phyloP scores from a whole-genome alignment of 1,140 invertebrate genomes.

The Stegodyphus mimosarum region DNA sequence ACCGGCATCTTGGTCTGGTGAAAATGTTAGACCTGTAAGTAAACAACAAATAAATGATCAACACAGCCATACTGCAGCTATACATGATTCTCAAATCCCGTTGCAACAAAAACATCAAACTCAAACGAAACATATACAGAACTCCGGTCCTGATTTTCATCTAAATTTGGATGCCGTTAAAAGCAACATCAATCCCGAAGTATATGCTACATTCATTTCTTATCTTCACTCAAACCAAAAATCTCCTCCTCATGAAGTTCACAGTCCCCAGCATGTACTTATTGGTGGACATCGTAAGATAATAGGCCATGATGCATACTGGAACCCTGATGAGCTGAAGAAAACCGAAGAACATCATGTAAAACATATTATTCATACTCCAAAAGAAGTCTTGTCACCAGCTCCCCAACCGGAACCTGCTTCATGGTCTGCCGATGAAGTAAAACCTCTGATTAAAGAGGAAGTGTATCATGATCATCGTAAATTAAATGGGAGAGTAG shows the following conservation, averaged over 20 bases:
- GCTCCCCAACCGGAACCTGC: conserved; percentile 30
- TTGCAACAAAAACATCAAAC: no score
- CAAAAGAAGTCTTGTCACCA: background rate
- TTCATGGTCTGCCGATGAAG: conserved; percentile 36
- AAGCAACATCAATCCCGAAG: no score
- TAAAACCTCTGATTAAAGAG: conserved; percentile 25
- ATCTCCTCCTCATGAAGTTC: background rate
- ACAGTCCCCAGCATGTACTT: background rate
- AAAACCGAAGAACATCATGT: background rate
- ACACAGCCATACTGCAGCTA: no score
- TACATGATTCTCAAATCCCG: no score
- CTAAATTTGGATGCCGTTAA: no score
- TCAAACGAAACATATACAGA: no score
- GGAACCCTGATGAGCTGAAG: conserved; percentile 9
- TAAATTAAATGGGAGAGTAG: background rate
- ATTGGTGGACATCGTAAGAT: background rate
- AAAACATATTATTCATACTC: conserved; percentile 7
- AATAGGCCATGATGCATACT: conserved; percentile 45
- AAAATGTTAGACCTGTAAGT: conserved; percentile 32
- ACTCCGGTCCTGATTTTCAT: no score
- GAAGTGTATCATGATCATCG: conserved; percentile 9
- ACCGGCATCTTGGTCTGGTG: conserved; percentile 28
- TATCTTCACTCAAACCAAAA: background rate
- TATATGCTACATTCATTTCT: no score
- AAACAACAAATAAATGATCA: no score